Evolutionary conservation across 64 coral and sea anemone genomes (phyloP), one percentile per base, ranked within the genome.

Genomic region (Hydrozoanthus tunicans): DNA sequence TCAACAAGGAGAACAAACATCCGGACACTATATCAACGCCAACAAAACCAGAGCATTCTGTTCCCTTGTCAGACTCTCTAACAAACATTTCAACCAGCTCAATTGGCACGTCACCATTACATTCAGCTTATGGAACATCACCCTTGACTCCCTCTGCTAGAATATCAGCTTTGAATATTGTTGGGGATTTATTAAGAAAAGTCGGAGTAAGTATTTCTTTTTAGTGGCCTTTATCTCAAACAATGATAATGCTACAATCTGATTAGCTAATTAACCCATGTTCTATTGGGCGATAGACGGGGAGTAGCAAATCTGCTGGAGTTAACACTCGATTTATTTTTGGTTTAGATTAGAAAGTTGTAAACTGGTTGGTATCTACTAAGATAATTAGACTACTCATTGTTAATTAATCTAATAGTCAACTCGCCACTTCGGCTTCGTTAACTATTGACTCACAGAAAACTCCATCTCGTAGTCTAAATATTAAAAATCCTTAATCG

Each of bases 121-220:
- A 99, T 68, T 64, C 89, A 9, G 92, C 89, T n/a, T 96, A 99
- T 94, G 97, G 97, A 27, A 95, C 78, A 59, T 96, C 97, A 62
- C 97, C 97, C 4, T 79, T 99, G 17, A 95, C 97, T 52, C 97
- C 97, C 0, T 99, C 97, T 17, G 97, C 97, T 62, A 95, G 97
- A 77, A 99, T 99, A 96, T 99, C 97, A 60, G 97, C 97, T 13
- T 88, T 99, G 4, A 99, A 99, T 92, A 99, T 99, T 81, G 97
- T 99, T 70, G 97, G 97, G 58, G 97, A 99, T 96, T 86, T 99
- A 55, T 90, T 99, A 70, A 77, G 97, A 92, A 99, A 99, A 96
- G 97, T 99, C 92, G 97, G 97, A 94, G 97, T 99, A 67, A 84
- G 97, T 90, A 7, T 20, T 58, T 79, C 43, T 10, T 25, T 27